These are phyloP conservation scores for Melanostoma scalare DNA, from an alignment of 2,888 invertebrate genomes.

Conservation along the genomic window DNA sequence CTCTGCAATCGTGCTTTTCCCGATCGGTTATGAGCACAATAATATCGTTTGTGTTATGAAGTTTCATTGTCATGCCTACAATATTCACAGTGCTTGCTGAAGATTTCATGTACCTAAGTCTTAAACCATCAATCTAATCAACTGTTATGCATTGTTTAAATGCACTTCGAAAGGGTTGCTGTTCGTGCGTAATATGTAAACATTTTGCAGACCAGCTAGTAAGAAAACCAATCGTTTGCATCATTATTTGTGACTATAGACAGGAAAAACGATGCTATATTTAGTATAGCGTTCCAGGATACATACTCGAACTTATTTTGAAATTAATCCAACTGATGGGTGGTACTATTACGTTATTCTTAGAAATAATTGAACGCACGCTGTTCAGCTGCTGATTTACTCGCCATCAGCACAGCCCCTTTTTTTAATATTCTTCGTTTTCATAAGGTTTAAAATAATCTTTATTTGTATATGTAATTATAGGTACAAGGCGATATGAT, in stretches of 20 bases:
- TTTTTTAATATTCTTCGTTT: constrained; percentile 25
- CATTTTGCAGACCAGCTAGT: constrained; percentile 31
- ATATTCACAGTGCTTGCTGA: too few species aligned
- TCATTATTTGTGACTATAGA: too few species aligned
- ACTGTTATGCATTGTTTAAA: constrained; percentile 8
- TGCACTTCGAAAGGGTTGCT: constrained; percentile 27
- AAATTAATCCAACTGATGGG: constrained; percentile 46
- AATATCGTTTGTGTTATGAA: too few species aligned
- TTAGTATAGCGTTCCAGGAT: not conserved
- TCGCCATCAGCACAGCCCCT: not conserved
- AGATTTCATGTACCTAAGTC: too few species aligned
- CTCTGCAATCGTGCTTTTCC: too few species aligned
- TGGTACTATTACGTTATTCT: constrained; percentile 54
- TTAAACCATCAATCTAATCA: too few species aligned
- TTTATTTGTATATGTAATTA: not conserved
- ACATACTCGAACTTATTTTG: constrained; percentile 39
- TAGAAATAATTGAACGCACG: constrained; percentile 27
- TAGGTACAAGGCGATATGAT: too few species aligned
- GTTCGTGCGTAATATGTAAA: constrained; percentile 53
- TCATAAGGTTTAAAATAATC: not conserved
- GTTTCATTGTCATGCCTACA: too few species aligned
- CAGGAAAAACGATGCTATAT: not conserved
- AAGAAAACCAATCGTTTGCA: constrained; percentile 20
- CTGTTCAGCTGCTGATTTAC: constrained; percentile 37
- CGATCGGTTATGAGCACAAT: too few species aligned